Base-by-base conservation (phyloP, 2,113 vertebrate species). In the Lethenteron camtschaticum region DNA sequence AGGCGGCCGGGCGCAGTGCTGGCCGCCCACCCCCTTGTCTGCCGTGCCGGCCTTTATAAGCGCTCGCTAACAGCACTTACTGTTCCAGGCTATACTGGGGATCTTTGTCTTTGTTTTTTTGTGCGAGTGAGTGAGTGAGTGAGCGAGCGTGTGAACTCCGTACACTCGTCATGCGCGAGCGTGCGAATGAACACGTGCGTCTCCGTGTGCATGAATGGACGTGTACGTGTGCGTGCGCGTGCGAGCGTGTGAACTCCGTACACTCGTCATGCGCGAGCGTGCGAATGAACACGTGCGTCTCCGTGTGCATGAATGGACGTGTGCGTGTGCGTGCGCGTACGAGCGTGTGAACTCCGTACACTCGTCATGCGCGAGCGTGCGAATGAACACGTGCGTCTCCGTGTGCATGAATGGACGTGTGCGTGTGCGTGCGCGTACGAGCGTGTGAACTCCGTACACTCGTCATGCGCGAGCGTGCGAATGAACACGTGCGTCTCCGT, bases 181-280 rank as follows among this genome's bases (percentile, higher is more conserved):
- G 60, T 66, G 60, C 2, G 20, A 10, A 66, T 66, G 16, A 3
- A 13, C 16, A 63, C 59, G 59, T 63, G 59, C 16, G 59, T 4
- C 13, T 63, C 3, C 16, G 59, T 63, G 59, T 63, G 59, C 16
- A 2, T 63, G 59, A 14, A 16, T 6, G 59, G 3, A 16, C 16
- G 59, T 63, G 59, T 63, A 3, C 16, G 59, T 63, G 59, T 3
- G 59, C 16, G 59, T 63, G 59, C 16, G 59, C 3, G 59, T 63
- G 2, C 16, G 59, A 13, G 59, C 16, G 59, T 2, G 59, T 63
- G 59, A 13, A 16, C 20, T 63, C 12, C 16, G 59, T 63, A 63
- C 16, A 12, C 80, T 97, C 94, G 4, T 81, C 80, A 41, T 41
- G 24, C 4, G 24, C 24, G 24, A 41, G 24, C 24, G 60, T 66